Evolutionary conservation across 2,797 vertebrate genomes (phyloP).

Genomic region (Muraenolepis orangiensis): DNA sequence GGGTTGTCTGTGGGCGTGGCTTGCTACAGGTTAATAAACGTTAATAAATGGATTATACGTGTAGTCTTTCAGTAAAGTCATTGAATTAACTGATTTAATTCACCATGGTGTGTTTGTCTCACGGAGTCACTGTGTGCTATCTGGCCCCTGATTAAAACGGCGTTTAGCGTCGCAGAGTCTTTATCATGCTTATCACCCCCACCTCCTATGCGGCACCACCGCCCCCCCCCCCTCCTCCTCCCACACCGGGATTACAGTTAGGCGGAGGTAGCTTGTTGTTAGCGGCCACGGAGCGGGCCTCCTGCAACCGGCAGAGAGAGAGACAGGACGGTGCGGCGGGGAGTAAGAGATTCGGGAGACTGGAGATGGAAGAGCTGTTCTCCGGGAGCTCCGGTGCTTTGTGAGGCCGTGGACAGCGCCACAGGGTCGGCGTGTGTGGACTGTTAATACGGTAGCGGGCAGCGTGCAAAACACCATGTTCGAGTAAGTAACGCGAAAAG

Average conservation of each 20-base stretch:
- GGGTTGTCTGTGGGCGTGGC: not conserved
- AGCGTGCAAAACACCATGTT: not conserved
- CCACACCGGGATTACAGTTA: not conserved
- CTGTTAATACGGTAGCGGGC: not conserved
- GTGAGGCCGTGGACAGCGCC: not conserved
- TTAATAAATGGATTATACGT: not conserved
- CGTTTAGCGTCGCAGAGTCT: not conserved
- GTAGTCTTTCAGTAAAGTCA: not conserved
- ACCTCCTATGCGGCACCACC: not conserved
- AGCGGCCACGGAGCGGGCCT: constrained; percentile 1
- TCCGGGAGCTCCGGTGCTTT: not conserved
- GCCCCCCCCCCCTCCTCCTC: not conserved
- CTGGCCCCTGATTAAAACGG: not conserved
- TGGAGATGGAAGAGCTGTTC: not conserved
- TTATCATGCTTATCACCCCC: not conserved
- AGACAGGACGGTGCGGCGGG: not conserved
- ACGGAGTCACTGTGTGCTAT: not conserved
- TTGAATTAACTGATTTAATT: not conserved
- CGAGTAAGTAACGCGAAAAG: not conserved
- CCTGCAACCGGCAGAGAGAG: not conserved
- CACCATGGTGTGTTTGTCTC: not conserved
- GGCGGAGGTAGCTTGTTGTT: not conserved
- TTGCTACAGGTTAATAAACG: not conserved
- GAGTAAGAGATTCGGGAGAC: not conserved
- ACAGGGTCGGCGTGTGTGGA: not conserved